Base-by-base conservation (phyloP, 1,140 invertebrate genomes). In the Neuroterus valhalla region DNA sequence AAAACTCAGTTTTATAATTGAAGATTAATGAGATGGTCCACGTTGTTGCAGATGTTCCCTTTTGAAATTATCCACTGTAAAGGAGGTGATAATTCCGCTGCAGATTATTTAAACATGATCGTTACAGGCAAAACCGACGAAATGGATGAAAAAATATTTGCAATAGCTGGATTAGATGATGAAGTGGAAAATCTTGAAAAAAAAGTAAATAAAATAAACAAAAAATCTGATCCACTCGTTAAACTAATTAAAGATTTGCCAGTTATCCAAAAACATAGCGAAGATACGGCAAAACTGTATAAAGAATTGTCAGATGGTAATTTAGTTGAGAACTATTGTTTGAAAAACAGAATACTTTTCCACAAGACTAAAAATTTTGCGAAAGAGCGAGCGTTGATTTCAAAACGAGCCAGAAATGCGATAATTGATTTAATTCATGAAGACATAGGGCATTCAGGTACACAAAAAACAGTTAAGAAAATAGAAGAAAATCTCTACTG, bases 21-120 rank as follows among this genome's bases (percentile, higher is more conserved):
- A 43, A 70, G 88, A 74, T 74, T 92, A 38, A 78, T 84, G 1
- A 71, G 90, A 66, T 92, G 90, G 90, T 67, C 81, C 43, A 46
- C 91, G 38, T 76, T 82, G 70, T 52, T 92, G 14, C 85, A 89
- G 81, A 85, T 88, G 55, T 91, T 88, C 81, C 74, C 89, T 26
- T 89, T 86, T 75, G 78, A 89, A 66, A 85, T 91, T 12, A 70
- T 82, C 17, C 88, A 92, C 77, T 86, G 87, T 77, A 71, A 83
- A 68, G 89, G 89, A 2, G 83, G 74, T 52, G 46, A 77, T 52
- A 88, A 89, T 69, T 62, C 66, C 4, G 83, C 84, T 48, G 88
- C 84, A 0, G 86, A 90, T 72, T 73, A 80, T 14, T 50, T 85
- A 15, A 77, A 50, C 70, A 21, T 82, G 70, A 73, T 76, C 11